Evolutionary conservation across 2,888 invertebrate genomes (phyloP).

Genomic region (Erebia palarica): DNA sequence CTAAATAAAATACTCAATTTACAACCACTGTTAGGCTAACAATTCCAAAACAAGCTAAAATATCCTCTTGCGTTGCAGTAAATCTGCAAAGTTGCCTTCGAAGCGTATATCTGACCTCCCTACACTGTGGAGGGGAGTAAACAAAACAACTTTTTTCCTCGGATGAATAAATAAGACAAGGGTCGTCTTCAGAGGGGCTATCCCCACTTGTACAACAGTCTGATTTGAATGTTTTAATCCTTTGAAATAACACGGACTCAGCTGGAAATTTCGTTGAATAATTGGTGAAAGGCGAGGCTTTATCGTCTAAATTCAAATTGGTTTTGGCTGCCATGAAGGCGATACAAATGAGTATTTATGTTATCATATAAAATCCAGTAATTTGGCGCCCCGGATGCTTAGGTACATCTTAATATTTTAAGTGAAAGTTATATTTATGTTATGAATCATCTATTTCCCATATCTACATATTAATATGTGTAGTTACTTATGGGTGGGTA

Average conservation of each 20-base stretch:
- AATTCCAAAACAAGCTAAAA: slow-evolving; percentile 65
- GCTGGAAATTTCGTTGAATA: slow-evolving; percentile 48
- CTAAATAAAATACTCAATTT: slow-evolving; percentile 5
- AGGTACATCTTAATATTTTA: neutral
- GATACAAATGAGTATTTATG: slow-evolving; percentile 24
- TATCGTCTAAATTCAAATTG: slow-evolving; percentile 24
- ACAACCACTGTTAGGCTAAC: slow-evolving; percentile 47
- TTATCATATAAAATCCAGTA: slow-evolving; percentile 2
- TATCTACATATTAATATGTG: too few species aligned
- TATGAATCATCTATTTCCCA: too few species aligned
- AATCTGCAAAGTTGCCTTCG: slow-evolving; percentile 61
- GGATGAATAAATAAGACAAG: slow-evolving; percentile 81
- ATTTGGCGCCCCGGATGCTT: neutral
- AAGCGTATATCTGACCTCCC: slow-evolving; percentile 61
- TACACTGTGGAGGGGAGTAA: slow-evolving; percentile 61
- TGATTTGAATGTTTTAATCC: slow-evolving; percentile 82
- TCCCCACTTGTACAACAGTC: slow-evolving; percentile 68
- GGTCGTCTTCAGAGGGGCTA: slow-evolving; percentile 64
- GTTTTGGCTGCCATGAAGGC: slow-evolving; percentile 17
- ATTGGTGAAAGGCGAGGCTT: slow-evolving; percentile 31
- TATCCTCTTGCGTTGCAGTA: slow-evolving; percentile 60
- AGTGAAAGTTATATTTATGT: too few species aligned
- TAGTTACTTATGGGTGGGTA: too few species aligned
- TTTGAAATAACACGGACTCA: slow-evolving; percentile 65
- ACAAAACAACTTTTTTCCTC: slow-evolving; percentile 80